Evolutionary conservation across 37 sponge, comb jelly and placozoan species (phyloP).

Genomic region (Amphimedon queenslandica): DNA sequence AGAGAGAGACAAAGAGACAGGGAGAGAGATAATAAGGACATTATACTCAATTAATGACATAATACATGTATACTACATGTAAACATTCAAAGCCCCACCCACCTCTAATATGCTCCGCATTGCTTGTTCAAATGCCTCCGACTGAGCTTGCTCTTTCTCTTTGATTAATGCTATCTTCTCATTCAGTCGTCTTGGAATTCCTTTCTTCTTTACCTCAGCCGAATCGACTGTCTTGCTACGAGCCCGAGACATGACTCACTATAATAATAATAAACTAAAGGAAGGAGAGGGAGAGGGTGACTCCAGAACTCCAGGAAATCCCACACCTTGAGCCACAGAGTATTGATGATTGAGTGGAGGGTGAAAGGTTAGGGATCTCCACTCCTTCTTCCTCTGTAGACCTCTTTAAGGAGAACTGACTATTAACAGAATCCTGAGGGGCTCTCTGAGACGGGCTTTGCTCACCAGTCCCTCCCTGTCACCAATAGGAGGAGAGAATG

Average conservation of each 20-base stretch:
- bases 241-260: conserved; percentile 18
- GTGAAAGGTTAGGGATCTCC: too few relatives aligned
- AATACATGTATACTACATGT: not conserved
- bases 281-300: too few relatives aligned
- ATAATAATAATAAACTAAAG: too few relatives aligned
- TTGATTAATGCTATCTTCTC: conserved; percentile 79
- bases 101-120: conserved; percentile 79
- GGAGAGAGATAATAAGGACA: not conserved
- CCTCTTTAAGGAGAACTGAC: too few relatives aligned
- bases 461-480: too few relatives aligned
- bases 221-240: conserved; percentile 68
- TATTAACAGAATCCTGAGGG: too few relatives aligned
- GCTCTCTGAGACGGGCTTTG: too few relatives aligned
- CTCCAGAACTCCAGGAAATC: too few relatives aligned
- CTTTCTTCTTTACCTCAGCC: conserved; percentile 45
- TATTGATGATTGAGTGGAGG: too few relatives aligned
- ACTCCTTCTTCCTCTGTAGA: too few relatives aligned
- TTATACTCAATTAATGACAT: not conserved
- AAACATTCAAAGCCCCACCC: not conserved
- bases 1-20: conserved; percentile 6
- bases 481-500: too few relatives aligned
- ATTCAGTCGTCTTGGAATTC: conserved; percentile 46
- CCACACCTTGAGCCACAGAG: too few relatives aligned
- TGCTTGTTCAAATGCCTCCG: conserved; percentile 56
- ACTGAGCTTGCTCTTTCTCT: conserved; percentile 62